These are phyloP conservation scores for Acrossocheilus wenchowensis DNA, from an alignment of 2,797 vertebrate genomes.

Conservation along the genomic window DNA sequence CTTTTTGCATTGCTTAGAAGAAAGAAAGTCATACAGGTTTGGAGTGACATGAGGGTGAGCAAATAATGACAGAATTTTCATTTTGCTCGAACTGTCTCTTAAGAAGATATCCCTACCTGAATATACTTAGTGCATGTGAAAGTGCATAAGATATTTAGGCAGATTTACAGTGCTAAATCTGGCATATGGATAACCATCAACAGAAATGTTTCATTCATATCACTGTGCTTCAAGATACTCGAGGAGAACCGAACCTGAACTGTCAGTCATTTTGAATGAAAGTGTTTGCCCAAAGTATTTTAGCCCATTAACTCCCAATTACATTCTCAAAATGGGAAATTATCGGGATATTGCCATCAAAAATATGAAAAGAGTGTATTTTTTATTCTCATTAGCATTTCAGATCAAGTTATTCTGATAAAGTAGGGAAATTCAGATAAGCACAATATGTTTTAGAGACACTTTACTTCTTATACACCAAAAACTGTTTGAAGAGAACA, in stretches of 20 bases:
- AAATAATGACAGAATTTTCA: no score
- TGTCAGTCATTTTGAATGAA: not conserved
- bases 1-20: no score
- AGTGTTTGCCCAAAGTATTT: not conserved
- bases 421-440: not conserved
- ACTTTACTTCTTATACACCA: not conserved
- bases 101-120: not conserved
- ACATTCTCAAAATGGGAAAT: not conserved
- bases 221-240: not conserved
- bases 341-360: not conserved
- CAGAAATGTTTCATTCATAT: not conserved
- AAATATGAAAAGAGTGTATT: not conserved
- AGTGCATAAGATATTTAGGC: not conserved
- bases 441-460: not conserved
- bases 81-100: not conserved
- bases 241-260: not conserved
- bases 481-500: not conserved
- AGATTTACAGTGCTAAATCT: not conserved
- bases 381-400: not conserved
- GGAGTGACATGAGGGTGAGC: no score
- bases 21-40: no score
- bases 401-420: not conserved
- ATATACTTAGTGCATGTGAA: not conserved
- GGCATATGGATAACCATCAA: conserved; percentile 4
- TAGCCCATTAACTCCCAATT: not conserved